Percentiles rank a stretch among this genome's conserved stretches.
phyloP scores from a whole-genome alignment of 2,797 vertebrate species.

The Hirundo rustica region DNA sequence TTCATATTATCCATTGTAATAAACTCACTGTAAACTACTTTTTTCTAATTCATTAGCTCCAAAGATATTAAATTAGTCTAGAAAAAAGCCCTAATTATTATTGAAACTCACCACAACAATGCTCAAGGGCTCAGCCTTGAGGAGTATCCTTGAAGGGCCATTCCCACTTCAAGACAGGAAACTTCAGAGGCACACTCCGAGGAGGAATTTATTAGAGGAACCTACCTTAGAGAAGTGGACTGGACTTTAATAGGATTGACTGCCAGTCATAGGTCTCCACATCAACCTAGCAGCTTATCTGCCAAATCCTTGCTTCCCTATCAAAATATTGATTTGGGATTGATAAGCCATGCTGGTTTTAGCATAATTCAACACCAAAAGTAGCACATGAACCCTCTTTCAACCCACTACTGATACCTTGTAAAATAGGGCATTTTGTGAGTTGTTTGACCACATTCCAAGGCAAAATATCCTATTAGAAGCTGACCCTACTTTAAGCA shows the following conservation, averaged over 20 bases:
- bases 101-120: not conserved
- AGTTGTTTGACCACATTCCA: not conserved
- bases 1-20: not conserved
- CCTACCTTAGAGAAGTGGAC: not conserved
- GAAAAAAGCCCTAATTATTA: not conserved
- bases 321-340: not conserved
- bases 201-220: not conserved
- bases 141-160: not conserved
- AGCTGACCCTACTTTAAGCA: not conserved
- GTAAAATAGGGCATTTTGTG: not conserved
- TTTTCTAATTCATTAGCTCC: not conserved
- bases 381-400: not conserved
- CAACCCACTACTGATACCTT: not conserved
- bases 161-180: not conserved
- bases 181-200: not conserved
- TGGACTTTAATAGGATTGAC: not conserved
- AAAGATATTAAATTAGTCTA: not conserved
- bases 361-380: not conserved
- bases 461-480: not conserved
- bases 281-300: not conserved
- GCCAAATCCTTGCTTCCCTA: not conserved
- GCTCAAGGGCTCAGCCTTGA: accelerated
- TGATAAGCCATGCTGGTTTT: not conserved
- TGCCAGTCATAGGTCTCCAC: not conserved
- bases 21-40: not conserved